These are phyloP conservation scores for Ariopsis seemanni DNA, from an alignment of 2,113 vertebrate genomes.

Conservation along the genomic window DNA sequence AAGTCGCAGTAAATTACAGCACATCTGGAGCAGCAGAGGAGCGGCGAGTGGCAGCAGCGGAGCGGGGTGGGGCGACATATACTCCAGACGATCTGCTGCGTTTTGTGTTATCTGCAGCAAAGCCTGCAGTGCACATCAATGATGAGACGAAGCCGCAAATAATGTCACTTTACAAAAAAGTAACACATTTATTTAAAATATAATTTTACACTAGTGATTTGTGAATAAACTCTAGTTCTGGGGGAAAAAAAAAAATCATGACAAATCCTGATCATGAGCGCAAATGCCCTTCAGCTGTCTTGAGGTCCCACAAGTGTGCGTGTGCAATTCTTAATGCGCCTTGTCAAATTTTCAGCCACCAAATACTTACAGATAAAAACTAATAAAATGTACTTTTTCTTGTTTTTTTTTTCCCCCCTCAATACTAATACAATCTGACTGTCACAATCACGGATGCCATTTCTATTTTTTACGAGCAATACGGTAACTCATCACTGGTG, in stretches of 20 bases:
- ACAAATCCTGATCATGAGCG: not conserved
- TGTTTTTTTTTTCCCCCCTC: not conserved
- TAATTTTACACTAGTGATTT: not conserved
- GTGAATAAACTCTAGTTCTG: not conserved
- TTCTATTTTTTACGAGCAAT: not conserved
- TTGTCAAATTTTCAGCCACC: not conserved
- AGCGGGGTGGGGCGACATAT: slow-evolving; percentile 60
- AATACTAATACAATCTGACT: no score
- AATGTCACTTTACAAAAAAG: not conserved
- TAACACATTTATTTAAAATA: not conserved
- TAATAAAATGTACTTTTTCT: not conserved
- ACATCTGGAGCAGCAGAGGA: slow-evolving; percentile 90
- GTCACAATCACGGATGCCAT: no score
- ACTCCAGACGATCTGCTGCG: slow-evolving; percentile 22
- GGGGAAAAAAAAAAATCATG: not conserved
- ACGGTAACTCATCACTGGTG: not conserved
- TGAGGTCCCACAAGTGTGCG: slow-evolving; percentile 2
- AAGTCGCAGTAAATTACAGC: slow-evolving; percentile 99
- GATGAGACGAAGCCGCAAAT: not conserved
- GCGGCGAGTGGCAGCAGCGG: slow-evolving; percentile 52
- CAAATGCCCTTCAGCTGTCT: not conserved
- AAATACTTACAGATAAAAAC: not conserved
- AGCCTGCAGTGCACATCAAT: not conserved
- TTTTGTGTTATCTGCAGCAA: slow-evolving; percentile 14
- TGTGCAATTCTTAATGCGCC: not conserved